Evolutionary conservation across 2,113 vertebrate genomes (phyloP), one percentile per base, ranked within the genome.

Genomic region (Pygoscelis antarcticus): DNA sequence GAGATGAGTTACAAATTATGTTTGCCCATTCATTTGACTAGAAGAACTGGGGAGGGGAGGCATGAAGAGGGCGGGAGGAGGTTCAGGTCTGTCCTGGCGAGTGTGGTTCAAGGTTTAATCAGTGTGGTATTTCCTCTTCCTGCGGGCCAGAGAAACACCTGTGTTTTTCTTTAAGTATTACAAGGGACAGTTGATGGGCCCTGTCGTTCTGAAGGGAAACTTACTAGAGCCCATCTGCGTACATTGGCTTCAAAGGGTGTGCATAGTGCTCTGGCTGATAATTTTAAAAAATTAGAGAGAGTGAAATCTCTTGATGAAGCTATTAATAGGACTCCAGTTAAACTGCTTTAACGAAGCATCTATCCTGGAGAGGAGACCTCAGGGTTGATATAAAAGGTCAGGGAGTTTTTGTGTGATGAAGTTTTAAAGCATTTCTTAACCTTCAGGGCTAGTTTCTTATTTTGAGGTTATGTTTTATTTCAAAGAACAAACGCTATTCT

Each of bases 51-150:
- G 38, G 54, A 89, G 30, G n/a, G 81, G 34, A 54, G 74, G 66
- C 65, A n/a, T 2, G 17, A 21, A 15, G 55, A 58, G 55, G 46
- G 64, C 0, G 0, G 54, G 61, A 65, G 77, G 80, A 76, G 92
- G 83, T 55, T 85, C 82, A 49, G 90, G 71, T 89, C 95, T 78
- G 80, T 74, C 87, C 93, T 76, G 93, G 81, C 1, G 29, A 90
- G 70, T 6, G 57, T 66, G 83, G 94, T 44, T 95, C 74, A 27
- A 81, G 71, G 95, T 97, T 96, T 97, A 96, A 97, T 98, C 97
- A 97, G 83, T 42, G 51, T 95, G 96, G 93, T 85, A 97, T 98
- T 98, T 98, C 97, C 97, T 97, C 90, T 88, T 97, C 83, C 97
- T 94, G 91, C 7, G 7, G 93, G 90, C 95, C 90, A 79, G 80